Percentiles rank a stretch among this genome's conserved stretches.
These are phyloP conservation scores for Anoura caudifer DNA, from an alignment of 2,113 vertebrate genomes.

Conservation along the genomic window DNA sequence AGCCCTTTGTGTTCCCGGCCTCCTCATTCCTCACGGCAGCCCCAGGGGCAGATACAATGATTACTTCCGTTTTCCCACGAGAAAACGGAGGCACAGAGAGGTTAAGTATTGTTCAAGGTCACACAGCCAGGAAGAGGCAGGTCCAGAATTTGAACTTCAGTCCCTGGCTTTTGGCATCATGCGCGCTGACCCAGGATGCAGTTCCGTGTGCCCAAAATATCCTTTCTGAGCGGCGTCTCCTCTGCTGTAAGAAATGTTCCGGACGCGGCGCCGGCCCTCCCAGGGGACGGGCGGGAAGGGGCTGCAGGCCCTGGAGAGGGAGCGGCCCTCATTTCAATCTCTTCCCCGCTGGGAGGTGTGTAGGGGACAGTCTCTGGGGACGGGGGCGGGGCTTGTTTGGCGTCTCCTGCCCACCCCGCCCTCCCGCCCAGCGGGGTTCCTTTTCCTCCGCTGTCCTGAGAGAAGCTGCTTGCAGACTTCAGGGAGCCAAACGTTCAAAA, in stretches of 20 bases:
- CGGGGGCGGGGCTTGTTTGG: not conserved
- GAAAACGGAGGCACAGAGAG: not conserved
- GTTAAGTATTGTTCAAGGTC: not conserved
- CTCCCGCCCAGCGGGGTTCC: not conserved
- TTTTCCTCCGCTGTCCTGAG: not conserved
- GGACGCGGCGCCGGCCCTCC: rapidly evolving
- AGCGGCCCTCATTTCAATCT: rapidly evolving
- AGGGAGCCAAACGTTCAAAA: not conserved
- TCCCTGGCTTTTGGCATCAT: no score
- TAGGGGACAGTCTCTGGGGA: no score
- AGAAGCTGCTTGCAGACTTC: not conserved
- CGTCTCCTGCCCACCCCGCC: not conserved
- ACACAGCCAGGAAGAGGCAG: not conserved
- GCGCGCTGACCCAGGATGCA: not conserved
- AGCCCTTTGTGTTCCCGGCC: not conserved
- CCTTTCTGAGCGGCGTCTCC: not conserved
- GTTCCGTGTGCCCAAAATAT: not conserved
- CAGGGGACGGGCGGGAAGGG: rapidly evolving
- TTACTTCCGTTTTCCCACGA: not conserved
- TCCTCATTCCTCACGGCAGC: not conserved
- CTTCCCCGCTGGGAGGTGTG: not conserved
- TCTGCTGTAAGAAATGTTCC: not conserved
- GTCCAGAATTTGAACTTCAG: not conserved
- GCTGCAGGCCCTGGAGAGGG: no score
- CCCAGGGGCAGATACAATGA: not conserved